These are phyloP conservation scores for Drosophila kanekoi DNA, from an alignment of 2,888 invertebrate genomes.

Conservation along the genomic window DNA sequence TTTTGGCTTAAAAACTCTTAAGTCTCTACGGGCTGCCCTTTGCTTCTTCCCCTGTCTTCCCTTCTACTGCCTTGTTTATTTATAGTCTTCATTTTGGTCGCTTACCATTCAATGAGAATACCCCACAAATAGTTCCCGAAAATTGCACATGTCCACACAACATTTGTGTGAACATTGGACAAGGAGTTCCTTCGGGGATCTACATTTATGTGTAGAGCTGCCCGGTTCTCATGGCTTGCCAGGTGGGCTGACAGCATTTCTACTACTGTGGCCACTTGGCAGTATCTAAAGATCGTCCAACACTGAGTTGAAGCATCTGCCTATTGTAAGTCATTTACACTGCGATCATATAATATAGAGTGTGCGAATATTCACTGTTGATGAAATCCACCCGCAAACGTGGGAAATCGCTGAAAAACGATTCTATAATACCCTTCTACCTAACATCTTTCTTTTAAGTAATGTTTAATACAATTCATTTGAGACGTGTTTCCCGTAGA, in stretches of 20 bases:
- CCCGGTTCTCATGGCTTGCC: slow-evolving; percentile 58
- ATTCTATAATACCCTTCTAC: too few relatives aligned
- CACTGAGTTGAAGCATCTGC: slow-evolving; percentile 22
- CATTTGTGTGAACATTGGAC: slow-evolving; percentile 44
- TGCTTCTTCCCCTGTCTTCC: slow-evolving; percentile 10
- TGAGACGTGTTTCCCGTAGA: too few relatives aligned
- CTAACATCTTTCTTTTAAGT: too few relatives aligned
- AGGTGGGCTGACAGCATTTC: slow-evolving; percentile 58
- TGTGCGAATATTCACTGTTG: not conserved
- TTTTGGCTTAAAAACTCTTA: slow-evolving; percentile 53
- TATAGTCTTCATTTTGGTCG: slow-evolving; percentile 71
- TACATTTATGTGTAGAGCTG: not conserved
- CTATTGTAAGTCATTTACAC: slow-evolving; percentile 2
- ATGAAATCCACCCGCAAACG: too few relatives aligned
- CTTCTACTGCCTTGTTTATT: slow-evolving; percentile 49
- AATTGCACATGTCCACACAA: slow-evolving; percentile 76
- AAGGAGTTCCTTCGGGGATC: slow-evolving; percentile 28
- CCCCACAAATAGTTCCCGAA: slow-evolving; percentile 75
- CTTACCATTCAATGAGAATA: slow-evolving; percentile 59
- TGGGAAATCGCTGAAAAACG: too few relatives aligned
- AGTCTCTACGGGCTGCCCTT: slow-evolving; percentile 9
- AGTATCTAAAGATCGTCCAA: slow-evolving; percentile 17
- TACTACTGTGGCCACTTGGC: slow-evolving; percentile 64
- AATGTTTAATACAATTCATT: too few relatives aligned
- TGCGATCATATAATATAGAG: not conserved